Percentiles rank a stretch among this genome's conserved stretches.
These are phyloP conservation scores for Philypnodon macrostomus DNA, from an alignment of 2,797 vertebrate genomes.

Conservation along the genomic window DNA sequence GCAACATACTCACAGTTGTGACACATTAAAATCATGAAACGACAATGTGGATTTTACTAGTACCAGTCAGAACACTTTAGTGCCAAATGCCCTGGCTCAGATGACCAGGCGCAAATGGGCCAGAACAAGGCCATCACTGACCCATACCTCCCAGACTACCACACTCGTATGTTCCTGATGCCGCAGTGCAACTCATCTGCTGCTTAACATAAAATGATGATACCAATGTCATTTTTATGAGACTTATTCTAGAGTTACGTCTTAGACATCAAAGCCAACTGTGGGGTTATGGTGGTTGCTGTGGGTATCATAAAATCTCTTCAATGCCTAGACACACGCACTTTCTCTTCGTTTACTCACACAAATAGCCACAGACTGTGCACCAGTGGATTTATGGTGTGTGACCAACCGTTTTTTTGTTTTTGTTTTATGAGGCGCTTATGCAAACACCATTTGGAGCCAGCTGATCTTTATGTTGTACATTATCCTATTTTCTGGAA, in stretches of 20 bases:
- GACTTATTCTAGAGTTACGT: constrained; percentile 49
- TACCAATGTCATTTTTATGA: constrained; percentile 62
- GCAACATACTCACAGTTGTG: not conserved
- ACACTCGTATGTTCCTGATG: constrained; percentile 37
- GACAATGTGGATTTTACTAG: constrained; percentile 8
- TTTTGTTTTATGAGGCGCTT: constrained; percentile 44
- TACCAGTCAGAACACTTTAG: constrained; percentile 21
- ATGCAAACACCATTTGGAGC: constrained; percentile 64
- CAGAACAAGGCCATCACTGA: constrained; percentile 35
- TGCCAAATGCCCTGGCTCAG: constrained; percentile 38
- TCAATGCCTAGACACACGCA: constrained; percentile 27
- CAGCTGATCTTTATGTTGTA: constrained; percentile 64
- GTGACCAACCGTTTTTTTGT: constrained; percentile 50
- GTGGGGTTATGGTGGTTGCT: constrained; percentile 49
- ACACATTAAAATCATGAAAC: not conserved
- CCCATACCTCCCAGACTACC: constrained; percentile 39
- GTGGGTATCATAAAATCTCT: constrained; percentile 50
- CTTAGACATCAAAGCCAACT: constrained; percentile 53
- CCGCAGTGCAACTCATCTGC: constrained; percentile 31
- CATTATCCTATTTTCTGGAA: constrained; percentile 67
- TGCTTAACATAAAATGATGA: constrained; percentile 56
- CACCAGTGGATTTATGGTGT: constrained; percentile 59
- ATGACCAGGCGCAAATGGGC: constrained; percentile 42
- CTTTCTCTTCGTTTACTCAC: constrained; percentile 26
- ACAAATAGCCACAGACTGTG: constrained; percentile 40